Conservation (phyloP, 2,113 vertebrate genomes). For the Coryphaenoides rupestris region DNA sequence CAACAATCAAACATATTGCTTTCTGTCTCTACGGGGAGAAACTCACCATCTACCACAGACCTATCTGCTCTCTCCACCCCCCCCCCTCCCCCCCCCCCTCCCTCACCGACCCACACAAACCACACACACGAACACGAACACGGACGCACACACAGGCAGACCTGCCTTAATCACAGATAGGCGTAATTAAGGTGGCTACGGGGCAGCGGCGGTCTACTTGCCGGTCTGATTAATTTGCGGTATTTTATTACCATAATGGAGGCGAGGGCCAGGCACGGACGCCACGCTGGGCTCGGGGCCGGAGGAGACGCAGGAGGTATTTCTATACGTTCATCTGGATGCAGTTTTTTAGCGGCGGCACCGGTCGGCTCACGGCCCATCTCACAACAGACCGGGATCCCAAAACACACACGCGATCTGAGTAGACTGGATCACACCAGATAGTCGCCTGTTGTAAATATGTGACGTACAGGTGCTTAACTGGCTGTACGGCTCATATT, state of each 20-base stretch:
- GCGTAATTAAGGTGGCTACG: slow-evolving; percentile 42
- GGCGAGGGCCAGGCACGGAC: slow-evolving; percentile 12
- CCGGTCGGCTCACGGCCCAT: no score
- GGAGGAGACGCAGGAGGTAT: slow-evolving; percentile 17
- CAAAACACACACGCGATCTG: no score
- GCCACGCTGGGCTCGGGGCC: no score
- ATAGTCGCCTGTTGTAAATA: no score
- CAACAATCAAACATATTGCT: slow-evolving; percentile 64
- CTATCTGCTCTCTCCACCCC: no score
- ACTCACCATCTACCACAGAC: no score
- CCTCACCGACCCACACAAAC: background rate
- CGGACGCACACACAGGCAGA: slow-evolving; percentile 3
- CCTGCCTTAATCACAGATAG: slow-evolving; percentile 15
- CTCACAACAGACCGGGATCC: no score
- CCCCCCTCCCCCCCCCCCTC: no score
- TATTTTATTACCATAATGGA: slow-evolving; percentile 34
- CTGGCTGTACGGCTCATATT: no score
- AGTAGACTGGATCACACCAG: no score
- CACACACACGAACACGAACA: slow-evolving; percentile 35
- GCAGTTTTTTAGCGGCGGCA: slow-evolving; percentile 32
- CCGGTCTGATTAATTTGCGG: slow-evolving; percentile 50
- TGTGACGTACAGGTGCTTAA: no score
- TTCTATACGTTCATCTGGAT: slow-evolving; percentile 44
- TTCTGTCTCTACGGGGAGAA: slow-evolving; percentile 49
- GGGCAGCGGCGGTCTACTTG: slow-evolving; percentile 35